Evolutionary conservation across 1,140 invertebrate genomes (phyloP).

Genomic region (Microplitis mediator): DNA sequence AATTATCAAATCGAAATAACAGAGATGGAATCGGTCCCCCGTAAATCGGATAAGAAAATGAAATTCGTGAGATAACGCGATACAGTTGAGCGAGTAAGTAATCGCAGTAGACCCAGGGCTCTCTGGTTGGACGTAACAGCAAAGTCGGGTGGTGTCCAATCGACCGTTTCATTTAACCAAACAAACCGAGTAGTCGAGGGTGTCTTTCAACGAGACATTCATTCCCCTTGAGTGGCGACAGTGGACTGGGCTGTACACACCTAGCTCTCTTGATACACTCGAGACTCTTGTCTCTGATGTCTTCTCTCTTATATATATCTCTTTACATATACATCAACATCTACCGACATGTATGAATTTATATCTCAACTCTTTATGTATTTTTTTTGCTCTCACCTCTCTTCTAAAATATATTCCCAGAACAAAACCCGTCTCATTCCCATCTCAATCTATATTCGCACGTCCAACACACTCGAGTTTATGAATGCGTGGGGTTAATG

Average conservation of each 20-base stretch:
- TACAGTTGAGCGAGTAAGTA: background rate
- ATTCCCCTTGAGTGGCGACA: background rate
- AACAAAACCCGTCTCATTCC: conserved; percentile 39
- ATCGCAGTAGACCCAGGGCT: background rate
- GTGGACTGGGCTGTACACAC: conserved; percentile 1
- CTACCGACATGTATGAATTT: background rate
- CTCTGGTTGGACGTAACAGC: conserved; percentile 5
- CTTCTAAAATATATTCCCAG: background rate
- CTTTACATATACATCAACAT: background rate
- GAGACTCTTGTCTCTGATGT: conserved; percentile 9
- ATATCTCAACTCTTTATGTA: no score
- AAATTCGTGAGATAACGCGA: background rate
- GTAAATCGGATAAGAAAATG: conserved; percentile 9
- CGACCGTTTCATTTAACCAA: conserved; percentile 33
- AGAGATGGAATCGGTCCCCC: background rate
- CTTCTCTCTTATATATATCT: background rate
- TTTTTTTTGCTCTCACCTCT: conserved; percentile 3
- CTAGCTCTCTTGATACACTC: conserved; percentile 1
- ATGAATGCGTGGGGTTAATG: conserved; percentile 62
- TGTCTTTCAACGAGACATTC: conserved; percentile 10
- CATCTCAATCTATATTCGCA: conserved; percentile 45
- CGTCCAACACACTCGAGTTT: conserved; percentile 51
- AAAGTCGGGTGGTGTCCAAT: conserved; percentile 18
- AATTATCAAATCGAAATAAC: background rate
- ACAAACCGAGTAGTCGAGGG: conserved; percentile 12